Evolutionary conservation across 2,888 invertebrate genomes (phyloP).

Genomic region (Diarsia rubi): DNA sequence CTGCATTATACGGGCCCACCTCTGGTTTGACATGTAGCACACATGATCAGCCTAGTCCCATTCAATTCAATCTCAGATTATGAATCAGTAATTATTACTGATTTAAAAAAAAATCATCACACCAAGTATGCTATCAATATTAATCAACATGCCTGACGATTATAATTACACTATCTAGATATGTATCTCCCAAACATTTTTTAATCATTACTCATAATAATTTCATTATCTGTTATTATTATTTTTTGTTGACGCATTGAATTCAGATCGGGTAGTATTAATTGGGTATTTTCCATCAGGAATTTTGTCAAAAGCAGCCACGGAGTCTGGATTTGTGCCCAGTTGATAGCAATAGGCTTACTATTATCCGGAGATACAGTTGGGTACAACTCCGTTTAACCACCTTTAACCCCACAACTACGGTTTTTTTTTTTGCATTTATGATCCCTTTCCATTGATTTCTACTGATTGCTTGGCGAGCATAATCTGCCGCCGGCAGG

Average conservation of each 20-base stretch:
- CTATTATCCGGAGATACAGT: no score
- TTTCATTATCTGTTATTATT: background rate
- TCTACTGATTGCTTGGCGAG: no score
- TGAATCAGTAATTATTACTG: background rate
- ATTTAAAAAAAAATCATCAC: background rate
- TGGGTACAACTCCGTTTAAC: no score
- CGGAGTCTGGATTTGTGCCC: no score
- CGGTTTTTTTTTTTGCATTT: no score
- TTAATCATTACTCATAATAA: constrained; percentile 3
- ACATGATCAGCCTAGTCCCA: background rate
- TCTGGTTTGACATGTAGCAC: background rate
- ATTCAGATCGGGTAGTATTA: background rate
- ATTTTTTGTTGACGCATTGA: background rate
- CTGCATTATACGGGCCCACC: background rate
- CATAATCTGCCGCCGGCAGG: no score
- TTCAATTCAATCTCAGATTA: background rate
- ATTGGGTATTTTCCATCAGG: no score
- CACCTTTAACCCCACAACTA: no score
- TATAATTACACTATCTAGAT: background rate
- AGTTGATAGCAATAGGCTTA: no score
- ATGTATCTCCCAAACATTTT: constrained; percentile 1
- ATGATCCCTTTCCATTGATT: no score
- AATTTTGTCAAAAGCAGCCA: no score
- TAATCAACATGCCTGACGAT: background rate
- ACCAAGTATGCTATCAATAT: background rate